These are phyloP conservation scores for Rhinichthys osculus DNA, from an alignment of 2,797 vertebrate genomes.

Conservation along the genomic window DNA sequence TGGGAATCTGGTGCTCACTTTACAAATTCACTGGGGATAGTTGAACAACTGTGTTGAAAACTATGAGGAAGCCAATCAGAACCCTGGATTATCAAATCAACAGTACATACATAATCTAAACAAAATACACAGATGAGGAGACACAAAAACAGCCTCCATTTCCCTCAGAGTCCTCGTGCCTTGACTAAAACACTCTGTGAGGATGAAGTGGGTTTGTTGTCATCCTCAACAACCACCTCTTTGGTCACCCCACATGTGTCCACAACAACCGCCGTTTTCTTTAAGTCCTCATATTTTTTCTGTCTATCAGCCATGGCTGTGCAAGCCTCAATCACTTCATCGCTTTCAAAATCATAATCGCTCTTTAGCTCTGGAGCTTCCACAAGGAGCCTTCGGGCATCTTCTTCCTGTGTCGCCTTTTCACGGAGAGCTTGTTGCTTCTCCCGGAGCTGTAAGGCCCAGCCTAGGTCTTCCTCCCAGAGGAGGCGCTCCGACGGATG, in stretches of 20 bases:
- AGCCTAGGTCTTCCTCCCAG: slow-evolving; percentile 92
- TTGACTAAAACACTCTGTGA: slow-evolving; percentile 84
- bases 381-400: slow-evolving; percentile 66
- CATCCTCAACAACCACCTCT: slow-evolving; percentile 59
- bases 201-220: slow-evolving; percentile 57
- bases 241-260: slow-evolving; percentile 72
- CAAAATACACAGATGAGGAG: slow-evolving; percentile 5
- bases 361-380: slow-evolving; percentile 81
- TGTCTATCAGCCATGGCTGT: slow-evolving; percentile 90
- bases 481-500: slow-evolving; percentile 86
- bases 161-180: slow-evolving; percentile 75
- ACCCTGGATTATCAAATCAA: background rate
- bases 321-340: slow-evolving; percentile 93
- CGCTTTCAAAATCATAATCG: slow-evolving; percentile 96
- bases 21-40: slow-evolving; percentile 7
- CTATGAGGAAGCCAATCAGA: background rate
- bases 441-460: slow-evolving; percentile 84
- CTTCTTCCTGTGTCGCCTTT: slow-evolving; percentile 71
- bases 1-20: background rate
- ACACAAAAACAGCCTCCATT: background rate
- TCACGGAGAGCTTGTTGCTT: slow-evolving; percentile 77
- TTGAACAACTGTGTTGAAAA: background rate
- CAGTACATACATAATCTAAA: background rate
- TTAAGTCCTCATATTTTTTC: slow-evolving; percentile 77
- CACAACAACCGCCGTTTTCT: slow-evolving; percentile 79